These are phyloP conservation scores for Drosophila siamana DNA, from an alignment of 2,888 invertebrate genomes.

Conservation along the genomic window DNA sequence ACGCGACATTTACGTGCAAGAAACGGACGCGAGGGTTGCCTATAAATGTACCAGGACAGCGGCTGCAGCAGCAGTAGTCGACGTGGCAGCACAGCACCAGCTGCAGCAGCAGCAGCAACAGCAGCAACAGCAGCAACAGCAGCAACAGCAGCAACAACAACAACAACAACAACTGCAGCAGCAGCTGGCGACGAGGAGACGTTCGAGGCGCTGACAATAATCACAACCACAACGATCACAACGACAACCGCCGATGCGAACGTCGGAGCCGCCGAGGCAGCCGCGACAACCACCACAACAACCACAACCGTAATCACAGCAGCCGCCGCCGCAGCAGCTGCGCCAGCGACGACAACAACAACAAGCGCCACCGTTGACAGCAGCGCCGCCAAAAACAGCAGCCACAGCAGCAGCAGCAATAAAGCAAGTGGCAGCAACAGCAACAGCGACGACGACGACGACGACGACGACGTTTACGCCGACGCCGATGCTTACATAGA, in stretches of 20 bases:
- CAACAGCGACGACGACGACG: neutral
- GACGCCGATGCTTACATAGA: constrained; percentile 25
- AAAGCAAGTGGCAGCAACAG: too few relatives aligned
- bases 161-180: constrained; percentile 32
- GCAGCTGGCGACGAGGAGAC: constrained; percentile 51
- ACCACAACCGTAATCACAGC: constrained; percentile 28
- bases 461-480: constrained; percentile 1
- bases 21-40: constrained; percentile 59
- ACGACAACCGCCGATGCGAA: constrained; percentile 56
- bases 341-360: constrained; percentile 12
- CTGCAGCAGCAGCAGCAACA: constrained; percentile 57
- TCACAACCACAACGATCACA: constrained; percentile 71
- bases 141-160: constrained; percentile 32
- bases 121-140: constrained; percentile 15
- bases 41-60: constrained; percentile 84
- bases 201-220: constrained; percentile 66
- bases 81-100: constrained; percentile 72
- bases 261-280: constrained; percentile 34
- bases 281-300: constrained; percentile 37
- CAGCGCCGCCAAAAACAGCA: neutral
- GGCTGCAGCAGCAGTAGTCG: constrained; percentile 84
- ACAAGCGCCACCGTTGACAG: constrained; percentile 17
- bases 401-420: constrained; percentile 20
- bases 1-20: constrained; percentile 12
- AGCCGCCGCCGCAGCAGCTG: constrained; percentile 20